Evolutionary conservation across 2,888 invertebrate species (phyloP).

Genomic region (Cyclophora albipunctata): DNA sequence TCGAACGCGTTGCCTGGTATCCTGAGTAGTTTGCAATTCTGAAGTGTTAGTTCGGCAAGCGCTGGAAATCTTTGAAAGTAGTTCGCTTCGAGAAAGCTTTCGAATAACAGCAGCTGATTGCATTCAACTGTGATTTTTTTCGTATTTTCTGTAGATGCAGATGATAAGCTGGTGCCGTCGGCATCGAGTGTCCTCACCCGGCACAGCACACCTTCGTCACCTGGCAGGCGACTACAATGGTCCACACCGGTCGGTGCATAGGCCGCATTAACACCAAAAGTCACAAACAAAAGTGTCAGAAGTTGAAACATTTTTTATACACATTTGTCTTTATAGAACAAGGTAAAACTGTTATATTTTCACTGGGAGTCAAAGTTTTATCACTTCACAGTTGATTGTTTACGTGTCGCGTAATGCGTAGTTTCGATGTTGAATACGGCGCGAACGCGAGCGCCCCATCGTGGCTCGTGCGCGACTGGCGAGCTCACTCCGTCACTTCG

Average conservation of each 20-base stretch:
- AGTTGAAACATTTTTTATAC: constrained; percentile 69
- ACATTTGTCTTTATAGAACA: constrained; percentile 55
- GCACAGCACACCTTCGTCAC: constrained; percentile 78
- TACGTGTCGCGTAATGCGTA: constrained; percentile 60
- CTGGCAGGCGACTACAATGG: constrained; percentile 52
- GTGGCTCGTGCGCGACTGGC: constrained; percentile 62
- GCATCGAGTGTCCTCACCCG: constrained; percentile 82
- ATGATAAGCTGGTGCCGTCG: constrained; percentile 78
- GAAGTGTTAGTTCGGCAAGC: constrained; percentile 83
- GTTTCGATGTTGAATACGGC: constrained; percentile 42
- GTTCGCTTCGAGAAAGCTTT: constrained; percentile 84
- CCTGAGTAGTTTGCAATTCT: constrained; percentile 86
- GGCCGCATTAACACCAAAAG: constrained; percentile 66
- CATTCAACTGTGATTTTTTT: constrained; percentile 84
- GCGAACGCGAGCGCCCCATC: constrained; percentile 60
- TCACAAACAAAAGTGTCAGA: constrained; percentile 69
- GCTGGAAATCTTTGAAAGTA: constrained; percentile 84
- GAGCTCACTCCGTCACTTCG: constrained; percentile 42
- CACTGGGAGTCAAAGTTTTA: constrained; percentile 36
- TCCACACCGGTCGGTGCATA: constrained; percentile 60
- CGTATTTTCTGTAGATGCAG: constrained; percentile 80
- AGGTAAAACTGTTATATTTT: constrained; percentile 33
- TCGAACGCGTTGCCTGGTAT: constrained; percentile 86
- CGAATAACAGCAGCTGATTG: constrained; percentile 84
- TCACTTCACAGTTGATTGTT: constrained; percentile 61